Percentiles rank a stretch among this genome's conserved stretches.
phyloP scores from a whole-genome alignment of 2,113 vertebrate genomes.

The Microcebus griseorufus region DNA sequence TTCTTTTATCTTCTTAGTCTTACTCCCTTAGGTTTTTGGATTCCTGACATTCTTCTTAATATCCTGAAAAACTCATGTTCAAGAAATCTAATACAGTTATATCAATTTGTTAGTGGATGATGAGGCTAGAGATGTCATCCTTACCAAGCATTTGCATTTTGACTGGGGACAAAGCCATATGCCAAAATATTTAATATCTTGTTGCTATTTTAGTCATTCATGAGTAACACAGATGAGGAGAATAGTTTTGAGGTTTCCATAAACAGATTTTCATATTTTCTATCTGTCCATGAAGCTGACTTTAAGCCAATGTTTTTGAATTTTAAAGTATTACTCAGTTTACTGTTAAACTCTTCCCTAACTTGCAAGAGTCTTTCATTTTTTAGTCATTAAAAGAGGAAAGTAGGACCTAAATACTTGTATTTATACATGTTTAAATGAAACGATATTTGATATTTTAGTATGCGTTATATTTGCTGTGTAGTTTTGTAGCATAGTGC shows the following conservation, averaged over 20 bases:
- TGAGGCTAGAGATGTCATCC: background rate
- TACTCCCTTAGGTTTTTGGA: background rate
- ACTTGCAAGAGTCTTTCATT: background rate
- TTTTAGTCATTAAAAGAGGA: background rate
- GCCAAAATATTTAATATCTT: background rate
- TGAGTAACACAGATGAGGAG: background rate
- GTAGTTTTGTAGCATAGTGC: background rate
- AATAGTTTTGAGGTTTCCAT: background rate
- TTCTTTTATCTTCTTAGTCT: background rate
- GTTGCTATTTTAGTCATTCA: background rate
- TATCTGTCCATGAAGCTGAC: background rate
- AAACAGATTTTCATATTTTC: background rate
- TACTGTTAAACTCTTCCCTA: background rate
- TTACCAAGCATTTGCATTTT: background rate
- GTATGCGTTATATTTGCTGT: background rate
- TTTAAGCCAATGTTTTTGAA: background rate
- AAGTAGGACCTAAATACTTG: background rate
- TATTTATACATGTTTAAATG: background rate
- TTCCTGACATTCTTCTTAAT: conserved; percentile 1
- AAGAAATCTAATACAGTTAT: background rate
- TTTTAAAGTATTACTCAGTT: conserved; percentile 16
- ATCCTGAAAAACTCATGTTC: background rate
- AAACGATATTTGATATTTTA: conserved; percentile 1
- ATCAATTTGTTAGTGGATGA: conserved; percentile 6
- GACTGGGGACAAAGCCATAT: background rate